A percentile compares a stretch with the other conserved stretches of the same genome.
phyloP scores from a whole-genome alignment of 2,113 vertebrate genomes.

The Apodemus sylvaticus region DNA sequence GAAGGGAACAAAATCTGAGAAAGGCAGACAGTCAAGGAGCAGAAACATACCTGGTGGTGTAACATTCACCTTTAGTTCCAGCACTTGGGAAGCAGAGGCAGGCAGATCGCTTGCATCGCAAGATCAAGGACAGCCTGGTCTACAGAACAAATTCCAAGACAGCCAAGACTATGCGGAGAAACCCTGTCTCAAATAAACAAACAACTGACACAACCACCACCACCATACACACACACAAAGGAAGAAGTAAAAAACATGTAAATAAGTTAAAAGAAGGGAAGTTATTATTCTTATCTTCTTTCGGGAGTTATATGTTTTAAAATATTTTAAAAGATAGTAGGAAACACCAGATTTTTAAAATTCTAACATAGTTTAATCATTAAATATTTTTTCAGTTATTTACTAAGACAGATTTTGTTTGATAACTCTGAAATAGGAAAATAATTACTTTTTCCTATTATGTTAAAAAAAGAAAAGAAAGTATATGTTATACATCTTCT shows the following conservation, averaged over 20 bases:
- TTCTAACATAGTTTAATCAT: conserved; percentile 12
- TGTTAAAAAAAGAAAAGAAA: background rate
- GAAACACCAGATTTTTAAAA: background rate
- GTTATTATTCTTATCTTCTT: background rate
- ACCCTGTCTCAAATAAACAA: background rate
- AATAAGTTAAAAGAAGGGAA: background rate
- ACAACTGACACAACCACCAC: background rate
- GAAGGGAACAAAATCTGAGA: background rate
- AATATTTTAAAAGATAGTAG: background rate
- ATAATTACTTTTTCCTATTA: background rate
- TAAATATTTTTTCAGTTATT: background rate
- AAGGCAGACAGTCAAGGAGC: background rate
- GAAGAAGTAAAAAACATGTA: conserved; percentile 7
- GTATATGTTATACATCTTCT: background rate
- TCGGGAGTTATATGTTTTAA: background rate
- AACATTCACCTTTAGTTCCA: background rate
- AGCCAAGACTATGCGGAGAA: background rate
- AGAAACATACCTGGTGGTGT: background rate
- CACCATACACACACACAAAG: background rate
- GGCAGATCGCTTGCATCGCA: background rate
- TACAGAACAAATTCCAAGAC: background rate
- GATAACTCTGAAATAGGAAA: conserved; percentile 16
- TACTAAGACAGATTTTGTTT: background rate
- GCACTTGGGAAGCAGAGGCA: background rate
- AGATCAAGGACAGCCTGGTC: background rate